phyloP scores from a whole-genome alignment of 53 echinoderm and acorn worm genomes.

The Zoroaster sp. region DNA sequence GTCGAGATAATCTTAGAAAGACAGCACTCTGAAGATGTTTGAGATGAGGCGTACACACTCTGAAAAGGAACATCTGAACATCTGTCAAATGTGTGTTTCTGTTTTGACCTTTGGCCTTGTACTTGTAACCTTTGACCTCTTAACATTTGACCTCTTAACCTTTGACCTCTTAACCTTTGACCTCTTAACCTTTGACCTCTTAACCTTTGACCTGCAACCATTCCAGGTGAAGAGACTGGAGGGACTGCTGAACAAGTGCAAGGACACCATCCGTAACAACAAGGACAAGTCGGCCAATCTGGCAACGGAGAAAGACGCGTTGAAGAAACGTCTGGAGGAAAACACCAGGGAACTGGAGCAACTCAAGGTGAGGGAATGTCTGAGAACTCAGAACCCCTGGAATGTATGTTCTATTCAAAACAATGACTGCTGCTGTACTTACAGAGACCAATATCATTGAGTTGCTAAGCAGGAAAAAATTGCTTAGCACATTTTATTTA shows the following conservation, averaged over 20 bases:
- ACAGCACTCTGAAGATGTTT: no score
- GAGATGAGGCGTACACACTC: no score
- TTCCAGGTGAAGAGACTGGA: slow-evolving; percentile 86
- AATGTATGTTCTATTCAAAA: background rate
- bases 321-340: slow-evolving; percentile 66
- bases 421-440: background rate
- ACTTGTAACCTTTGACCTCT: background rate
- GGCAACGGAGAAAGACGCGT: slow-evolving; percentile 63
- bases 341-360: slow-evolving; percentile 72
- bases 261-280: slow-evolving; percentile 94
- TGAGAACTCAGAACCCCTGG: background rate
- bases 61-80: no score
- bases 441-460: no score
- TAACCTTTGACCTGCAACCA: background rate
- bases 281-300: slow-evolving; percentile 79
- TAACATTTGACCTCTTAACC: no score
- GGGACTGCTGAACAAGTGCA: slow-evolving; percentile 86
- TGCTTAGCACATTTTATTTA: no score
- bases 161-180: no score
- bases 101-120: no score
- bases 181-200: no score
- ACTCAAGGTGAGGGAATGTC: slow-evolving; percentile 64
- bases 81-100: no score
- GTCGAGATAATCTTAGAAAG: no score
- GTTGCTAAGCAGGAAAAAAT: no score